phyloP scores from a whole-genome alignment of 2,888 invertebrate genomes.

The Watsonalla cultraria region DNA sequence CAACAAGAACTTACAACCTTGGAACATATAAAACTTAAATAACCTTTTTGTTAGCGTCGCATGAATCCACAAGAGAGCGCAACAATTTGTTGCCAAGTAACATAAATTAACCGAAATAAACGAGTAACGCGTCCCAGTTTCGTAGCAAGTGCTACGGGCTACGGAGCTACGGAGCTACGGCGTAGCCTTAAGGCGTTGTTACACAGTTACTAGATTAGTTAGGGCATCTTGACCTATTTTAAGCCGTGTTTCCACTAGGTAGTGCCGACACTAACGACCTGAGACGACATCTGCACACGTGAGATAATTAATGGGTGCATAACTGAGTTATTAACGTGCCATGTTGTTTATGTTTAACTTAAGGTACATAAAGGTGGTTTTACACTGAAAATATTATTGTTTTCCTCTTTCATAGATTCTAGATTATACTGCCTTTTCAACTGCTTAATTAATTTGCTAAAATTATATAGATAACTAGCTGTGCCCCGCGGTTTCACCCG shows the following conservation, averaged over 20 bases:
- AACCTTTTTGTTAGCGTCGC: background rate
- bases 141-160: conserved; percentile 35
- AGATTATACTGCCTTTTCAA: too few relatives aligned
- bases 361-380: too few relatives aligned
- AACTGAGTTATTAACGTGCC: conserved; percentile 21
- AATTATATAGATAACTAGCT: too few relatives aligned
- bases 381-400: too few relatives aligned
- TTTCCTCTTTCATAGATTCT: too few relatives aligned
- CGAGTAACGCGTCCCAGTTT: conserved; percentile 22
- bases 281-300: conserved; percentile 33
- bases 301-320: conserved; percentile 34
- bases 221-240: conserved; percentile 59
- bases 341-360: background rate
- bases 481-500: too few relatives aligned
- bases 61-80: conserved; percentile 22
- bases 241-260: conserved; percentile 50
- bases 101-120: conserved; percentile 19
- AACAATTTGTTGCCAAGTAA: conserved; percentile 9
- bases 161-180: conserved; percentile 23
- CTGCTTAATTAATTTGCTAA: too few relatives aligned
- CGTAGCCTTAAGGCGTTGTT: conserved; percentile 52
- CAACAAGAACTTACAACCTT: background rate
- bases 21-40: background rate
- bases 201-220: conserved; percentile 52
- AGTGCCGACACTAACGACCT: conserved; percentile 51